Evolutionary conservation across 2,113 vertebrate genomes (phyloP), one percentile per base, ranked within the genome.

Genomic region (Apus apus): DNA sequence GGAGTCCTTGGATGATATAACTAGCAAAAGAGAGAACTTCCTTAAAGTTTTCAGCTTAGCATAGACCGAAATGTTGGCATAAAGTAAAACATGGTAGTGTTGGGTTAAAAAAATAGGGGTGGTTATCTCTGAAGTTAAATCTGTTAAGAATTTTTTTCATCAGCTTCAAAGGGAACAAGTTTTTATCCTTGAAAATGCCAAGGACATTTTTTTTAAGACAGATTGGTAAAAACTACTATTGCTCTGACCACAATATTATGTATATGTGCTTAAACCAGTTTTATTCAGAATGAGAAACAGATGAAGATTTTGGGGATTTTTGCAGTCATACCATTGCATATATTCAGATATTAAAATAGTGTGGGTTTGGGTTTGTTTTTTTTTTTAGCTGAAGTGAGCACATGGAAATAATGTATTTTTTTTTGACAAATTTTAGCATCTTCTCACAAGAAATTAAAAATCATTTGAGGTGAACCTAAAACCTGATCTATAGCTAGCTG

Each of bases 281-380:
- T 91, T 62, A 32, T 56, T 73, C 64, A 67, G 56, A 89, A 96
- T 72, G 34, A 87, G 67, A 76, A 96, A 76, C 51, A 96, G 64
- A 36, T 36, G 12, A 80, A 91, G 53, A 48, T 6, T 43, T 53
- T 65, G 53, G 38, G 27, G 38, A 11, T 38, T 66, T 94, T 88
- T 91, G 22, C 12, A 43, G 66, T 91, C 16, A 23, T 83, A 30
- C 22, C 48, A 3, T 30, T 89, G 64, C 2, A 0, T 57, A 23
- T 61, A n/a, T 65, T 51, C 48, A 87, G 74, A 17, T 78, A 75
- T 38, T 45, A 75, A 53, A 48, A 56, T 43, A 20, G 45, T 12
- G 6, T n/a, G 5, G 26, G 16, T 5, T 30, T 8, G 38, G 38
- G 40, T 46, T 29, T 77, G 48, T 46, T 77, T 76, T 48, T 54